Evolutionary conservation across 2,113 vertebrate genomes (phyloP), one percentile per base, ranked within the genome.

Genomic region (Halichoerus grypus): DNA sequence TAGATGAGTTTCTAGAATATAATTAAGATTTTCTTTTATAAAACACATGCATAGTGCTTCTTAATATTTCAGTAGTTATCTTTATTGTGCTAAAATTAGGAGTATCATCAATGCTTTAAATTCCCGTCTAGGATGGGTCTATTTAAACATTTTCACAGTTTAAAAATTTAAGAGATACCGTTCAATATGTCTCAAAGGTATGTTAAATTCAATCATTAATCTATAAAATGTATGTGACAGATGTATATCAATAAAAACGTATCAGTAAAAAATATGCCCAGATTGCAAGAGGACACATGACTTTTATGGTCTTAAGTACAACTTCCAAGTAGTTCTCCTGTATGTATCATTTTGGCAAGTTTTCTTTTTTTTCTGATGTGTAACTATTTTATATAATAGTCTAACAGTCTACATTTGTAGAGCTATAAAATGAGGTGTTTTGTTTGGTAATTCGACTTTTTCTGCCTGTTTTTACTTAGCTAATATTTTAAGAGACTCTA

Each of bases 131-230:
- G 74, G 53, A n/a, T 88, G 7, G 10, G 11, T 84, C 8, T 94
- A 39, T 81, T 71, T 53, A 87, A 83, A 77, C 16, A 88, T 88
- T 96, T 74, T 84, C 26, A 65, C 2, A 65, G 63, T 84, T 93
- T 49, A 84, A 97, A 86, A 84, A 26, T 88, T 93, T 31, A 95
- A 84, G n/a, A 51, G 49, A 74, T 2, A 88, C 42, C 26, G 97
- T 83, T 98, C 95, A 92, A 74, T 39, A 94, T 95, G 19, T 76
- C 65, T 79, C 94, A 55, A 89, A 88, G 28, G 88, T 97, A 85
- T 95, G 97, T 96, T 87, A 91, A 4, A 86, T 97, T 97, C 96
- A 97, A 92, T 16, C 31, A 97, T 94, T 94, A 87, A 28, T 93
- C 80, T 85, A 74, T 94, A 97, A 97, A 98, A 88, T 97, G 33